These are phyloP conservation scores for Daboia siamensis DNA, from an alignment of 2,113 vertebrate genomes.

Conservation along the genomic window DNA sequence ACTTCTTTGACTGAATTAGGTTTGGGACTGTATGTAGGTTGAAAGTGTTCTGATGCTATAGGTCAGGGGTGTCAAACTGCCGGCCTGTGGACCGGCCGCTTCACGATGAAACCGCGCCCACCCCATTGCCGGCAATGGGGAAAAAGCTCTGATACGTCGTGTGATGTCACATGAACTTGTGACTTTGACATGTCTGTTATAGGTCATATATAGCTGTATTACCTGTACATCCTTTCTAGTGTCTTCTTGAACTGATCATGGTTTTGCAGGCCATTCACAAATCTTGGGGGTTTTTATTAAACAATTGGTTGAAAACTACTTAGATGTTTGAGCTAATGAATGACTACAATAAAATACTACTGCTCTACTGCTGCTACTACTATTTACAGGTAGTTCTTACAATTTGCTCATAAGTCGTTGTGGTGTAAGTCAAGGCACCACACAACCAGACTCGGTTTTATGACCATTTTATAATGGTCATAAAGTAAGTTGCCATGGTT, in stretches of 20 bases:
- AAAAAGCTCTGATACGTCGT: no score
- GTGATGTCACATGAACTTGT: no score
- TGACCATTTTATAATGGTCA: not conserved
- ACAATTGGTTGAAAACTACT: not conserved
- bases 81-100: no score
- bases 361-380: not conserved
- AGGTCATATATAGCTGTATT: not conserved
- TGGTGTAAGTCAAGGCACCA: not conserved
- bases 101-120: no score
- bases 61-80: not conserved
- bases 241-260: not conserved
- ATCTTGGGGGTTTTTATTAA: not conserved
- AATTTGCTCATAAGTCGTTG: not conserved
- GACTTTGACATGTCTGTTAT: no score
- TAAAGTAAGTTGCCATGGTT: no score
- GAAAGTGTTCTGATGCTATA: not conserved
- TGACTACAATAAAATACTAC: not conserved
- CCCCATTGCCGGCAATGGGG: no score
- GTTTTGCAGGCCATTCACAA: not conserved
- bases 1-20: not conserved
- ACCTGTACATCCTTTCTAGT: not conserved
- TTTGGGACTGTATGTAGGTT: not conserved
- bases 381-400: not conserved
- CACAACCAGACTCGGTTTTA: not conserved
- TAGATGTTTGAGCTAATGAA: not conserved